Conservation (phyloP, 2,797 vertebrate species). For the Pseudochirops cupreus region DNA sequence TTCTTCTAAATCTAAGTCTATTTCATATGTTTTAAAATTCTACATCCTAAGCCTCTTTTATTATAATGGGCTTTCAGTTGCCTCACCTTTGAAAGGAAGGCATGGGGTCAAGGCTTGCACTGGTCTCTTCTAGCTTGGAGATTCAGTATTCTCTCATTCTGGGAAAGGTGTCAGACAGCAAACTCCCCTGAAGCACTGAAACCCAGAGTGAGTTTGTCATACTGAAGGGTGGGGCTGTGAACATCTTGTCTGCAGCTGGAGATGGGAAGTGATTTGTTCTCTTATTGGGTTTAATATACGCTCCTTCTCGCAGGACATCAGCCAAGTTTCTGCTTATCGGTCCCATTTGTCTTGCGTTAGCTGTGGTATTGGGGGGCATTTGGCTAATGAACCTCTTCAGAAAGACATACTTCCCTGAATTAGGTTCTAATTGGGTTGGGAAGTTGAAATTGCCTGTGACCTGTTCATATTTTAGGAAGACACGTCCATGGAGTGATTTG, state of each 20-base stretch:
- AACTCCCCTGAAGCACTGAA: neutral
- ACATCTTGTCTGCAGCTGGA: conserved; percentile 18
- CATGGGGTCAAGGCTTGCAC: neutral
- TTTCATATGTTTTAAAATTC: neutral
- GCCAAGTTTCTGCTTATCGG: conserved; percentile 59
- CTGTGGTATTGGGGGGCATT: conserved; percentile 59
- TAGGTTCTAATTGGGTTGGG: conserved; percentile 63
- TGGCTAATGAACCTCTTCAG: conserved; percentile 75
- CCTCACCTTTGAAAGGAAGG: neutral
- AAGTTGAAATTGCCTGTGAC: conserved; percentile 57
- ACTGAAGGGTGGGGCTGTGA: neutral
- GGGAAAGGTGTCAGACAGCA: neutral
- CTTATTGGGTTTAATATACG: conserved; percentile 56
- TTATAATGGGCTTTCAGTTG: neutral
- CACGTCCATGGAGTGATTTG: conserved; percentile 45
- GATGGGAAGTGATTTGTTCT: conserved; percentile 51
- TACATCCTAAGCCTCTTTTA: neutral
- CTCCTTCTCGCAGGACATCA: conserved; percentile 67
- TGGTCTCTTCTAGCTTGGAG: neutral
- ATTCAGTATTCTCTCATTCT: neutral
- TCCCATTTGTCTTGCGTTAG: conserved; percentile 76
- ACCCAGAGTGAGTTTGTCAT: neutral
- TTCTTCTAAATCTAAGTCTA: neutral
- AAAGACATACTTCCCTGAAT: conserved; percentile 48
- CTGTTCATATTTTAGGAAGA: conserved; percentile 73